Evolutionary conservation across 2,888 invertebrate genomes (phyloP).

Genomic region (Apodemia hepburni): DNA sequence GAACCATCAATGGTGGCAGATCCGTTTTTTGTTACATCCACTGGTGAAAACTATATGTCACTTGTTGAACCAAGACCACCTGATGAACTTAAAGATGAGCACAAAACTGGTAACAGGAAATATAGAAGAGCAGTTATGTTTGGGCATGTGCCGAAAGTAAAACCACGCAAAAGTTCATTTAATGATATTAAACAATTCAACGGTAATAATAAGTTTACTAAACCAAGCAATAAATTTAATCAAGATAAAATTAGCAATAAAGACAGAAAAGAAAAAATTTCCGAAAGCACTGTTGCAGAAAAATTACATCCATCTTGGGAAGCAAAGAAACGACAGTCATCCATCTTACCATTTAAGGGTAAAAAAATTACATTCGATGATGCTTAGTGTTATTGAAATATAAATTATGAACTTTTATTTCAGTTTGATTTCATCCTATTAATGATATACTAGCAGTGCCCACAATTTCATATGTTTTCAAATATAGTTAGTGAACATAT

Average conservation of each 20-base stretch:
- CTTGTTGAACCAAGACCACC: slow-evolving; percentile 64
- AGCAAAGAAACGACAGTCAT: slow-evolving; percentile 69
- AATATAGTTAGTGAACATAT: no score
- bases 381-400: slow-evolving; percentile 35
- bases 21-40: slow-evolving; percentile 68
- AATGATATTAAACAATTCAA: slow-evolving; percentile 34
- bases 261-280: slow-evolving; percentile 25
- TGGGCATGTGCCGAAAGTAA: slow-evolving; percentile 57
- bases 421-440: no score
- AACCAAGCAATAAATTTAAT: not conserved
- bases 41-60: slow-evolving; percentile 69
- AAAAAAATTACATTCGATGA: slow-evolving; percentile 72
- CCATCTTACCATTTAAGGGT: slow-evolving; percentile 66
- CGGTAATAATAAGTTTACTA: slow-evolving; percentile 27
- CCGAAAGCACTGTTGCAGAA: slow-evolving; percentile 41
- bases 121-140: slow-evolving; percentile 69
- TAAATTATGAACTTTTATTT: slow-evolving; percentile 4
- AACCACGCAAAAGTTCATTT: slow-evolving; percentile 39
- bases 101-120: slow-evolving; percentile 63
- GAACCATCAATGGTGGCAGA: slow-evolving; percentile 56
- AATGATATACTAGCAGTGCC: no score
- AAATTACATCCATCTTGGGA: slow-evolving; percentile 79
- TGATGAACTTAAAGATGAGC: slow-evolving; percentile 66
- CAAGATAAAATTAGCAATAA: slow-evolving; percentile 28
- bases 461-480: no score